These are phyloP conservation scores for Nyctalus aviator DNA, from an alignment of 2,797 vertebrate genomes.

Conservation along the genomic window DNA sequence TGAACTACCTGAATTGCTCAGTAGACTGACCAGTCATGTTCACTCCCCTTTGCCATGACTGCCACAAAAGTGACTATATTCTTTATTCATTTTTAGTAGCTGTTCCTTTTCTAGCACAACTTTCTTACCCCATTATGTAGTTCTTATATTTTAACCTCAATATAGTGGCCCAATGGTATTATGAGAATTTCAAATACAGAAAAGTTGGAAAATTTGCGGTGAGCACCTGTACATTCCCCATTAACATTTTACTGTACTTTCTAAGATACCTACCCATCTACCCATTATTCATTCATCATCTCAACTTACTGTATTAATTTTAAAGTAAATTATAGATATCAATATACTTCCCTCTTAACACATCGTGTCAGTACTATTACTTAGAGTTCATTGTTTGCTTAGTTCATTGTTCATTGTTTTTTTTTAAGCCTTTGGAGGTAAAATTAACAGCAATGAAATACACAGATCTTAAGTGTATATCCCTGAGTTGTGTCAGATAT, in stretches of 20 bases:
- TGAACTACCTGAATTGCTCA: not conserved
- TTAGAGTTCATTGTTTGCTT: conserved; percentile 25
- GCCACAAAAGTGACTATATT: not conserved
- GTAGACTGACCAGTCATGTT: not conserved
- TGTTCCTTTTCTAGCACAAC: not conserved
- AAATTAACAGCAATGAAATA: not conserved
- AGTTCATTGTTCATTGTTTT: no score
- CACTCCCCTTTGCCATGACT: not conserved
- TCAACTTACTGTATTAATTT: conserved; percentile 3
- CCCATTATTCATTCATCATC: not conserved
- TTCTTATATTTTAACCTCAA: not conserved
- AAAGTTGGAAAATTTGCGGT: conserved; percentile 1
- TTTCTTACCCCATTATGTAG: not conserved
- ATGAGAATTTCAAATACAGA: conserved; percentile 46
- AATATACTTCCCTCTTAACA: not conserved
- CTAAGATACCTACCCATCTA: not conserved
- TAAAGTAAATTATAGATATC: not conserved
- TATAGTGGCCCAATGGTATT: not conserved
- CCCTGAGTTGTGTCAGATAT: not conserved
- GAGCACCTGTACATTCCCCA: not conserved
- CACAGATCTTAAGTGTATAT: not conserved
- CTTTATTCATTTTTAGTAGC: not conserved
- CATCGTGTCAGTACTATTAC: not conserved
- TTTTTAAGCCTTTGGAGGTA: not conserved
- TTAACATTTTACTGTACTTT: not conserved